Base-by-base conservation (phyloP, 2,888 invertebrate genomes). In the Caenorhabditis wallacei region DNA sequence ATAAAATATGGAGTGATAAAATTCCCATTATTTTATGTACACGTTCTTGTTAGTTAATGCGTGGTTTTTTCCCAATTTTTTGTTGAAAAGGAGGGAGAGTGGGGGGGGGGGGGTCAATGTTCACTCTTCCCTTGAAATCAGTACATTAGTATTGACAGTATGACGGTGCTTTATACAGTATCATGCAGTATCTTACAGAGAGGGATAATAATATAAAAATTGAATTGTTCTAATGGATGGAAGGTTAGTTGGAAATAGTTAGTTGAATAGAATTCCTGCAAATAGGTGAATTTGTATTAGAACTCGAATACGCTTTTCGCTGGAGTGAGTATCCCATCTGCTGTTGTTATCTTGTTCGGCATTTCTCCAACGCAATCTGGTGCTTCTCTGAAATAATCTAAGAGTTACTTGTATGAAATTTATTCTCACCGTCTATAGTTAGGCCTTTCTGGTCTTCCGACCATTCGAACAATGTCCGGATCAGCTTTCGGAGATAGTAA, bases 401-500 rank as follows among this genome's bases (percentile, higher is more conserved):
- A 10, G 11, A 10, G 10, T 40, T 40, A 2, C 13, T 40, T 13
- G 40, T 30, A 30, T 3, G 8, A 30, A 8, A 40, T 13, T 40
- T 40, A n/a, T 48, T 3, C 51, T 4, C 40, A 85, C 84, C 86
- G 68, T 76, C 87, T 69, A 69, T 80, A 84, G 51, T 85, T 85
- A 0, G 87, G 87, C 37, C 87, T 66, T 40, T 72, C 76, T 1
- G 87, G 85, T 22, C 85, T 68, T 30, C 85, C 79, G 11, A 87
- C 88, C 82, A 87, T 81, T 26, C 89, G 83, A 20, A 91, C 85
- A 53, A 91, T 79, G 66, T 91, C 91, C n/a, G 90, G 91, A 63
- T 91, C 91, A 30, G 90, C 85, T 16, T 82, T 82, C 8, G 91
- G 91, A 96, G 94, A 89, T 96, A 97, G 85, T 96, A 89, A 82